Conservation (phyloP, 2,797 vertebrate species). For the Steatocranus sp. region DNA sequence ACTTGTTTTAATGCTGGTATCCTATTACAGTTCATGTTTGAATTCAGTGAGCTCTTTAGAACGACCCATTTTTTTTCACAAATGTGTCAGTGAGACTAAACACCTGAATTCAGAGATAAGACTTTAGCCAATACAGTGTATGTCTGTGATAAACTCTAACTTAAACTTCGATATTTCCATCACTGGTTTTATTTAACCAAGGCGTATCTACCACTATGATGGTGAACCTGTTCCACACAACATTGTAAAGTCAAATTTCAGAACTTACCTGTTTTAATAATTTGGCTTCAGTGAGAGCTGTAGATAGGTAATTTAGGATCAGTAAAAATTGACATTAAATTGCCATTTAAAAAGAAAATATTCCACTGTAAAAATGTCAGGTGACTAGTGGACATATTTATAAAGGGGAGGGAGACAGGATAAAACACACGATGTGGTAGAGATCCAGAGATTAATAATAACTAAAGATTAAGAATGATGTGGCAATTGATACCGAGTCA, state of each 20-base stretch:
- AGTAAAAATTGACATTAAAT: background rate
- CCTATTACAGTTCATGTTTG: background rate
- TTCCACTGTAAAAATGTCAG: fast-evolving
- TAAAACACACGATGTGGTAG: background rate
- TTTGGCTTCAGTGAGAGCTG: background rate
- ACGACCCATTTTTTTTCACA: background rate
- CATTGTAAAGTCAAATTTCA: background rate
- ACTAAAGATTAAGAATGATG: background rate
- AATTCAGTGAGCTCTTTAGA: background rate
- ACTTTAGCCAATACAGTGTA: background rate
- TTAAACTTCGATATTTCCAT: background rate
- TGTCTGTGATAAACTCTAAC: background rate
- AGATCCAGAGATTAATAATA: background rate
- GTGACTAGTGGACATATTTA: background rate
- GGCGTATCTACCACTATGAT: background rate
- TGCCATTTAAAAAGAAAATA: fast-evolving
- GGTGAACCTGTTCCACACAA: background rate
- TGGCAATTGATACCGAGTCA: fast-evolving
- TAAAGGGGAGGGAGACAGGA: background rate
- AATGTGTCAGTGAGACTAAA: background rate
- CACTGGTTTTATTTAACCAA: background rate
- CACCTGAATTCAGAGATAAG: background rate
- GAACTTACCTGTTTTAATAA: background rate
- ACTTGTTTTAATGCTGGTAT: background rate
- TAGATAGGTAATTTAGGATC: background rate